A percentile compares a stretch with the other conserved stretches of the same genome.
These are phyloP conservation scores for Tetanocera ferruginea DNA, from an alignment of 2,888 invertebrate genomes.

Conservation along the genomic window DNA sequence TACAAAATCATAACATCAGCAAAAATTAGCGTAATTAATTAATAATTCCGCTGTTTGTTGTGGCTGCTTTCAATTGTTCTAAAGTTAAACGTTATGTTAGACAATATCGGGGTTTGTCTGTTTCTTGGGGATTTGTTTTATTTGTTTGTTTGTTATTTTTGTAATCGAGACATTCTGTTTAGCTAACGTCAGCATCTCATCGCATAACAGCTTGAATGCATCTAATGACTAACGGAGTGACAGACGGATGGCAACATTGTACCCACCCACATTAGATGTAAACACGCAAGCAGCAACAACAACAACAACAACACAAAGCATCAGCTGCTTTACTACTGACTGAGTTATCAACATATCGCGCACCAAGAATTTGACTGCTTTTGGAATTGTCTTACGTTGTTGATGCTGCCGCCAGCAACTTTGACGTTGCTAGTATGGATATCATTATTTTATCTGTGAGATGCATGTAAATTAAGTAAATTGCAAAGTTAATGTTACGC, in stretches of 20 bases:
- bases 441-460: slow-evolving; percentile 35
- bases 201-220: not conserved
- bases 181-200: slow-evolving; percentile 6
- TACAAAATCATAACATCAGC: slow-evolving; percentile 24
- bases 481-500: slow-evolving; percentile 48
- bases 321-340: not conserved
- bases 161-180: slow-evolving; percentile 7
- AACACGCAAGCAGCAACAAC: not conserved
- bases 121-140: not conserved
- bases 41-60: not conserved
- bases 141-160: not conserved
- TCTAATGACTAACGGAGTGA: not conserved
- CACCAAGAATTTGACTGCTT: not conserved
- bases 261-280: not conserved
- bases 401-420: not conserved
- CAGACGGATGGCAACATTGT: not conserved
- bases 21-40: slow-evolving; percentile 40
- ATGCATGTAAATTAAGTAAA: slow-evolving; percentile 46
- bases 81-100: not conserved
- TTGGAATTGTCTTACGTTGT: not conserved
- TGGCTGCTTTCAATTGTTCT: slow-evolving; percentile 18
- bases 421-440: not conserved
- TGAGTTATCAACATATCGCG: not conserved
- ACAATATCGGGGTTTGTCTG: slow-evolving; percentile 17
- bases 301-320: not conserved